Conservation (phyloP, 2,888 invertebrate species). For the Drosophila affinis region DNA sequence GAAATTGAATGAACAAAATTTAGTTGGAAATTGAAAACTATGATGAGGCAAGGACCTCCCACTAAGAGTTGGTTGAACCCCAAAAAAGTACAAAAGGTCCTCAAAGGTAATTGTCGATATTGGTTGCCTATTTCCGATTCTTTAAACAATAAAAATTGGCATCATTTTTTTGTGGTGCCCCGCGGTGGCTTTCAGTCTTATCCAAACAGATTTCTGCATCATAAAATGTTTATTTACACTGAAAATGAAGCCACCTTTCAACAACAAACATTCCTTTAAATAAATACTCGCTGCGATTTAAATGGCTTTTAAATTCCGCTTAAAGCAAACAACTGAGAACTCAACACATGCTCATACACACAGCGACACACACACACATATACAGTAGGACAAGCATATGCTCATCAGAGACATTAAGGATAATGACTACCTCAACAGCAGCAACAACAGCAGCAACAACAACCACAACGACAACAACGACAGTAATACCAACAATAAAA, state of each 20-base stretch:
- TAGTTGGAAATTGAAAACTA: not conserved
- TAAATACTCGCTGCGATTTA: not conserved
- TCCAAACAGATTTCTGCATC: not conserved
- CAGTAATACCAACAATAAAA: slow-evolving; percentile 41
- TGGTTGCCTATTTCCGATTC: not conserved
- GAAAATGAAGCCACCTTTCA: not conserved
- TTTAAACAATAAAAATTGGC: not conserved
- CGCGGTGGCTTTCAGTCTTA: not conserved
- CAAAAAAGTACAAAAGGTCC: fast-evolving
- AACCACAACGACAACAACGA: slow-evolving; percentile 21
- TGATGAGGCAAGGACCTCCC: not conserved
- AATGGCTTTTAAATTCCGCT: slow-evolving; percentile 11
- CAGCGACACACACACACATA: slow-evolving; percentile 10
- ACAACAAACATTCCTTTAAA: not conserved
- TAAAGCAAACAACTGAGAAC: slow-evolving; percentile 19
- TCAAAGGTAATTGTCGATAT: not conserved
- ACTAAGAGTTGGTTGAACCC: not conserved
- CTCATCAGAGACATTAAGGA: slow-evolving; percentile 57
- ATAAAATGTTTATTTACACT: not conserved
- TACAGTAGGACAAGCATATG: slow-evolving; percentile 30
- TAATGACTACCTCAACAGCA: slow-evolving; percentile 57
- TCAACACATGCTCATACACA: slow-evolving; percentile 12
- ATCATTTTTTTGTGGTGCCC: too few relatives aligned
- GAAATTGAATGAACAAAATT: slow-evolving; percentile 7
- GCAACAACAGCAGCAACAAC: slow-evolving; percentile 29